A percentile compares a stretch with the other conserved stretches of the same genome.
Evolutionary conservation across 2,888 invertebrate genomes (phyloP).

Genomic region (Anorthoa munda): DNA sequence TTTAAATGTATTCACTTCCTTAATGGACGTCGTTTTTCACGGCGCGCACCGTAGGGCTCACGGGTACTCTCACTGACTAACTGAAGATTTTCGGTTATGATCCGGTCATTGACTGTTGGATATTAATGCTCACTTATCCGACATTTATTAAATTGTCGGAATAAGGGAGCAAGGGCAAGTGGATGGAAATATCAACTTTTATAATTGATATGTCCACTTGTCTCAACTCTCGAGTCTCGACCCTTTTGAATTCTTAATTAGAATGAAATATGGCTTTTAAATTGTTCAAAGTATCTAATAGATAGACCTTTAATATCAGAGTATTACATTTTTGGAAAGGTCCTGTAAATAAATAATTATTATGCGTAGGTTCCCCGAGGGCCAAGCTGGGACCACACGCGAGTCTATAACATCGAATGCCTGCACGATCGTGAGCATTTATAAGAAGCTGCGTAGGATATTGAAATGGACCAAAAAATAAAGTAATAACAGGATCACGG

Average conservation of each 20-base stretch:
- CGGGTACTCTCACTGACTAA: slow-evolving; percentile 82
- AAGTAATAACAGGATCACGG: slow-evolving; percentile 84
- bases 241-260: slow-evolving; percentile 55
- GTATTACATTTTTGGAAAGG: slow-evolving; percentile 17
- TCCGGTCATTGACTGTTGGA: slow-evolving; percentile 89
- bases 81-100: slow-evolving; percentile 90
- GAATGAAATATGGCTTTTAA: slow-evolving; percentile 45
- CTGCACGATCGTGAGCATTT: slow-evolving; percentile 64
- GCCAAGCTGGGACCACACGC: slow-evolving; percentile 61
- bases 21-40: slow-evolving; percentile 91
- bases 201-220: slow-evolving; percentile 70
- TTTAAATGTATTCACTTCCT: slow-evolving; percentile 91
- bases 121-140: slow-evolving; percentile 84
- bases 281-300: slow-evolving; percentile 27
- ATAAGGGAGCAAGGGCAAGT: slow-evolving; percentile 71
- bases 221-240: slow-evolving; percentile 37
- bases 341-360: slow-evolving; percentile 33
- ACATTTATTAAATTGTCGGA: slow-evolving; percentile 84
- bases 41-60: slow-evolving; percentile 79
- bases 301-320: slow-evolving; percentile 17
- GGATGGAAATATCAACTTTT: slow-evolving; percentile 71
- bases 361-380: slow-evolving; percentile 36
- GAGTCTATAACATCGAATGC: slow-evolving; percentile 60
- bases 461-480: slow-evolving; percentile 84
- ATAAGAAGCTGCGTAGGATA: slow-evolving; percentile 77